These are phyloP conservation scores for Tubulanus polymorphus DNA, from an alignment of 2,888 invertebrate genomes.

Conservation along the genomic window DNA sequence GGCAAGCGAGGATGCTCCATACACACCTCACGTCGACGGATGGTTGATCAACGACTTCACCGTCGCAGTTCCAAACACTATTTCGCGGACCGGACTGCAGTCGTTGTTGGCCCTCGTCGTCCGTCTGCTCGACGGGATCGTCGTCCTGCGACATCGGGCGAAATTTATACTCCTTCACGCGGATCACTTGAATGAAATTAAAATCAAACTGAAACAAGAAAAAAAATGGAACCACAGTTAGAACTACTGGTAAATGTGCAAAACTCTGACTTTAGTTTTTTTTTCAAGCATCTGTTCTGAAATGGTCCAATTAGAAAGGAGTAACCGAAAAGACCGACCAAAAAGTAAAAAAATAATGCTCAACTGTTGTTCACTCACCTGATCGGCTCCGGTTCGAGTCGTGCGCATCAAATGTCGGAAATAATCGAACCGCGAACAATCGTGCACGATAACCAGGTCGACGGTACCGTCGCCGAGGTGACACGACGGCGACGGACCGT, in stretches of 20 bases:
- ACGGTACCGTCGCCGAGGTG: conserved; percentile 77
- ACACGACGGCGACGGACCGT: conserved; percentile 72
- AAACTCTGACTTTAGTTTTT: too few relatives aligned
- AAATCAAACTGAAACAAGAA: conserved; percentile 60
- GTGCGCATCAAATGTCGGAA: conserved; percentile 63
- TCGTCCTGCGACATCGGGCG: conserved; percentile 56
- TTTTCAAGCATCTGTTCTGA: too few relatives aligned
- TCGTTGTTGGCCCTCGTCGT: conserved; percentile 19
- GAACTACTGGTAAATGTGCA: too few relatives aligned
- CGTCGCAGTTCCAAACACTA: conserved; percentile 81
- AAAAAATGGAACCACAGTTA: too few relatives aligned
- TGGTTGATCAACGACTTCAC: conserved; percentile 67
- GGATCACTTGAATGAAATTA: conserved; percentile 71
- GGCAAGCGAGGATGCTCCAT: too few relatives aligned
- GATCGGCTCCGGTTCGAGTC: conserved; percentile 60
- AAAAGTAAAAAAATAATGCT: not conserved
- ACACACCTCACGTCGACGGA: conserved; percentile 60
- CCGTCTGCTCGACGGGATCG: conserved; percentile 18
- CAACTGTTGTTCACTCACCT: conserved; percentile 57
- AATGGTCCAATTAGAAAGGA: not conserved
- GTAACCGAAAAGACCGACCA: not conserved
- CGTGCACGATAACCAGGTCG: conserved; percentile 70
- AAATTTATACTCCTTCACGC: conserved; percentile 69
- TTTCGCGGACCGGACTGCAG: conserved; percentile 18
- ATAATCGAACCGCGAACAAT: conserved; percentile 69